Conservation (phyloP, 1,140 invertebrate genomes). For the Drosophila repleta region DNA sequence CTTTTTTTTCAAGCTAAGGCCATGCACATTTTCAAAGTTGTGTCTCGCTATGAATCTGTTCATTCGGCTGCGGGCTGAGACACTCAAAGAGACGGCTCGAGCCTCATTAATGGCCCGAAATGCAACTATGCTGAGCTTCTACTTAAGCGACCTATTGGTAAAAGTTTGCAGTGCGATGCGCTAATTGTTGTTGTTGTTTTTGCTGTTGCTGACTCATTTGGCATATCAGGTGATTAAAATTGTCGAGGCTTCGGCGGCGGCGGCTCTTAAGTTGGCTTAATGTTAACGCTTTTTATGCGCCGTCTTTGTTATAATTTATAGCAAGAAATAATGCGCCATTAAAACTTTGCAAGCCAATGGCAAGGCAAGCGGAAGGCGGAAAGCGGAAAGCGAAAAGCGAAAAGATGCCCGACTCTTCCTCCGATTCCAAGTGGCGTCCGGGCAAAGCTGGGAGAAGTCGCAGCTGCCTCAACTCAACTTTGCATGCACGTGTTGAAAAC, state of each 20-base stretch:
- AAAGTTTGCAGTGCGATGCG: constrained; percentile 16
- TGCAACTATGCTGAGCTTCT: constrained; percentile 9
- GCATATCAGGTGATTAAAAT: constrained; percentile 49
- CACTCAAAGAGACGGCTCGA: constrained; percentile 1
- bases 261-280: constrained; percentile 63
- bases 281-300: constrained; percentile 72
- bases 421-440: constrained; percentile 42
- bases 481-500: constrained; percentile 79
- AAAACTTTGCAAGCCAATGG: constrained; percentile 60
- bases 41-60: constrained; percentile 5
- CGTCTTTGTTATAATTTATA: constrained; percentile 74
- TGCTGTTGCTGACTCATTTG: constrained; percentile 40
- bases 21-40: constrained; percentile 37
- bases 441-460: constrained; percentile 31
- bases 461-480: constrained; percentile 65
- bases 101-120: constrained; percentile 10
- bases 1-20: constrained; percentile 45
- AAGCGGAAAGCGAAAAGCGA: constrained; percentile 29
- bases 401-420: not conserved
- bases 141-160: not conserved
- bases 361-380: constrained; percentile 11
- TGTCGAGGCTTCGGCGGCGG: constrained; percentile 47
- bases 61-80: constrained; percentile 9
- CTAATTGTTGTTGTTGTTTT: constrained; percentile 10
- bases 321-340: constrained; percentile 78